Conservation (phyloP, 1,140 invertebrate species). For the Drosophila azteca region DNA sequence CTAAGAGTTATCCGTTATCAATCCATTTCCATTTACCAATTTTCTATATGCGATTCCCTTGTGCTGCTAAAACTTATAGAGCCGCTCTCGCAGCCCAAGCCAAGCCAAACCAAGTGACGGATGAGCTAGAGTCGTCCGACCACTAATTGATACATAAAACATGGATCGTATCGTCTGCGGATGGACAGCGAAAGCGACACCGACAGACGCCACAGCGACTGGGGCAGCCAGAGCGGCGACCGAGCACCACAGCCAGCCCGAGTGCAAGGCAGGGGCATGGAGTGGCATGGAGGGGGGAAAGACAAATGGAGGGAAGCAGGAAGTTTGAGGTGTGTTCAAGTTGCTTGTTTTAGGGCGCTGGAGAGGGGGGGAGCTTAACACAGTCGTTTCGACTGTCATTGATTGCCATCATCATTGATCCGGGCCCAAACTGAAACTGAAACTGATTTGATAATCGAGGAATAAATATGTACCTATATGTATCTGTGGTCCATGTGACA, state of each 20-base stretch:
- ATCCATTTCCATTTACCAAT: too few relatives aligned
- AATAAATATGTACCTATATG: too few relatives aligned
- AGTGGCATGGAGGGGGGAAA: not conserved
- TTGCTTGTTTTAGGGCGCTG: conserved; percentile 14
- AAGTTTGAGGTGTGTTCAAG: conserved; percentile 42
- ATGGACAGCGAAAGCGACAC: conserved; percentile 4
- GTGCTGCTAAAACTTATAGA: not conserved
- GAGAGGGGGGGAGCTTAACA: not conserved
- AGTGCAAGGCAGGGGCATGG: not conserved
- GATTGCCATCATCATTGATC: conserved; percentile 66
- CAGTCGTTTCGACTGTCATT: conserved; percentile 43
- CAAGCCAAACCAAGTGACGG: conserved; percentile 19
- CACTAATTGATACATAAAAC: conserved; percentile 57
- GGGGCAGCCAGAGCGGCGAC: conserved; percentile 44
- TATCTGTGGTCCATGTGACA: not conserved
- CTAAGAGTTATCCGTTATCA: not conserved
- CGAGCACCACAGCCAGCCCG: not conserved
- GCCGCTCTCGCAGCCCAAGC: conserved; percentile 17
- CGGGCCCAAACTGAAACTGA: conserved; percentile 47
- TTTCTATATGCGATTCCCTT: too few relatives aligned
- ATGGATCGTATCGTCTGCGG: conserved; percentile 11
- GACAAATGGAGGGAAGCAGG: not conserved
- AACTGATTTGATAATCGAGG: conserved; percentile 50
- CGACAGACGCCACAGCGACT: too few relatives aligned
- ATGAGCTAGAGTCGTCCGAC: conserved; percentile 42